Conservation (phyloP, 2,797 vertebrate genomes). For the Microcaecilia unicolor region DNA sequence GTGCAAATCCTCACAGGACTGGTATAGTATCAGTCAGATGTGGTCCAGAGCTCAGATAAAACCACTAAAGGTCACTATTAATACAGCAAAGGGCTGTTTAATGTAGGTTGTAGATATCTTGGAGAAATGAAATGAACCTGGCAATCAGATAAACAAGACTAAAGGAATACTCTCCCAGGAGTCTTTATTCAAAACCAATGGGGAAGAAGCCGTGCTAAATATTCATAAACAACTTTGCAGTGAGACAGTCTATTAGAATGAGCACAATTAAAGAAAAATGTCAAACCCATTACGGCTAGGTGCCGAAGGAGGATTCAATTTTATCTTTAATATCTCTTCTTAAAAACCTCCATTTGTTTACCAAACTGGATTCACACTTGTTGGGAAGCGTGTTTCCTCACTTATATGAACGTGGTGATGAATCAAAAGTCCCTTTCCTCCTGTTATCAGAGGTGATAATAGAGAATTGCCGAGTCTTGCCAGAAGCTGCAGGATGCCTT, state of each 20-base stretch:
- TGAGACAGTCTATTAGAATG: background rate
- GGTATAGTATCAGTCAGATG: background rate
- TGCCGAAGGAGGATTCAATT: slow-evolving; percentile 1
- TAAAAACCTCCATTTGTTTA: slow-evolving; percentile 21
- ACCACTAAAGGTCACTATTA: slow-evolving; percentile 3
- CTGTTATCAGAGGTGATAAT: slow-evolving; percentile 40
- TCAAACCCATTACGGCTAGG: background rate
- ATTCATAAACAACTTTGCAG: background rate
- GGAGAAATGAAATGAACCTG: background rate
- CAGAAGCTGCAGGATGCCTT: slow-evolving; percentile 13
- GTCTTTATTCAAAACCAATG: rapidly evolving
- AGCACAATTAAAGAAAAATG: background rate
- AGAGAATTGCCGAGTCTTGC: slow-evolving; percentile 22
- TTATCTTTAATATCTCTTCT: background rate
- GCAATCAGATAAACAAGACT: background rate
- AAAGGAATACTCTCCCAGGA: background rate
- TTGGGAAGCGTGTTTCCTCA: slow-evolving; percentile 20
- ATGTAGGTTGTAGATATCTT: background rate
- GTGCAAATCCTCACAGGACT: background rate
- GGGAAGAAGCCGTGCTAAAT: background rate
- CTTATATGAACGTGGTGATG: slow-evolving; percentile 33
- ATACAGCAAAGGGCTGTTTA: background rate
- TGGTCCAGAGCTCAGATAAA: background rate
- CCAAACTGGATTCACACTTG: slow-evolving; percentile 32
- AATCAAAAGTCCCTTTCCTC: slow-evolving; percentile 27